Conservation (phyloP, 2,888 invertebrate genomes). For the Pseudococcus viburni region DNA sequence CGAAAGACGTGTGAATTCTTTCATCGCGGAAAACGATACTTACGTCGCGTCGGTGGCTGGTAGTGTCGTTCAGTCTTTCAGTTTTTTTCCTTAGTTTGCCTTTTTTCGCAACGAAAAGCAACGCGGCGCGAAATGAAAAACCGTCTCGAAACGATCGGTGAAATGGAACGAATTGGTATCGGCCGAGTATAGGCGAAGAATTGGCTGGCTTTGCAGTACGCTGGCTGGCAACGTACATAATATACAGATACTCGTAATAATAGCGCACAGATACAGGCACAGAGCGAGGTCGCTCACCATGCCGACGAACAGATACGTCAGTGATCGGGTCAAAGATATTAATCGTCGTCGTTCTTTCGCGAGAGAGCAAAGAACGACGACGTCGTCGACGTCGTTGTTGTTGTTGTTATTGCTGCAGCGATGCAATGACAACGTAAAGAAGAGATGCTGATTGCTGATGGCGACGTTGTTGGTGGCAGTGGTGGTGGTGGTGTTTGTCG, state of each 20-base stretch:
- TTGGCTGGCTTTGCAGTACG: background rate
- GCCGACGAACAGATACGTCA: slow-evolving; percentile 8
- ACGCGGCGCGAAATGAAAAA: background rate
- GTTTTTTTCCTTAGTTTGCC: background rate
- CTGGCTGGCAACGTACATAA: no score
- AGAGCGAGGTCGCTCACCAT: slow-evolving; percentile 5
- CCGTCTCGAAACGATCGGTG: slow-evolving; percentile 17
- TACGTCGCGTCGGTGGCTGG: background rate
- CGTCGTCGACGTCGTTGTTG: background rate
- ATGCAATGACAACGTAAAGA: background rate
- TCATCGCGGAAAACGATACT: background rate
- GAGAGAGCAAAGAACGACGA: background rate
- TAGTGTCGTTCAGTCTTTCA: background rate
- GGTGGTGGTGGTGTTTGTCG: background rate
- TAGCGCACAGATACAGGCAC: background rate
- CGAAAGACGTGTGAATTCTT: background rate
- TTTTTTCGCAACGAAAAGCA: background rate
- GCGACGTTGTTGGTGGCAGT: no score
- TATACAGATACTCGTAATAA: background rate
- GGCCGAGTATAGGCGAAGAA: background rate
- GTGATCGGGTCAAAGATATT: slow-evolving; percentile 43
- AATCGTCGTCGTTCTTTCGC: background rate
- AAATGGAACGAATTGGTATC: slow-evolving; percentile 37
- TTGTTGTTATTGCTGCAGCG: background rate
- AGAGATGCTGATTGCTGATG: no score